These are phyloP conservation scores for Bufotes viridis DNA, from an alignment of 2,797 vertebrate genomes.

Conservation along the genomic window DNA sequence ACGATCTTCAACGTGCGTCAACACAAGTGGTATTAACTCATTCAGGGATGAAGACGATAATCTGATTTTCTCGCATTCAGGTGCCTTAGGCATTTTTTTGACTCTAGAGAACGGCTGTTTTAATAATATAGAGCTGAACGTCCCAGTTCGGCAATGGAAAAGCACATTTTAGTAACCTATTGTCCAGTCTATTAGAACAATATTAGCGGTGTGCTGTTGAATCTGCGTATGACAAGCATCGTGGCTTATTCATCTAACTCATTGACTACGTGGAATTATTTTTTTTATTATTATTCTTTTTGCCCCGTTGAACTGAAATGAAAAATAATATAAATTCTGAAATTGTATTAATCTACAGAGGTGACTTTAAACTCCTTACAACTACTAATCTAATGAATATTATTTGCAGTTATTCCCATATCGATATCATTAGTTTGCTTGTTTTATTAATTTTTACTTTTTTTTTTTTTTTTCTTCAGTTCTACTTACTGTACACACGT, in stretches of 20 bases:
- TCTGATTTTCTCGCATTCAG: constrained; percentile 57
- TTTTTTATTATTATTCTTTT: not conserved
- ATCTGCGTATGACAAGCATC: constrained; percentile 34
- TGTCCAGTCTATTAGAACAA: constrained; percentile 51
- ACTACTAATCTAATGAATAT: constrained; percentile 8
- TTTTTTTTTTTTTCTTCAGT: not conserved
- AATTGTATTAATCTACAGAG: constrained; percentile 22
- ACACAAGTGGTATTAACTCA: constrained; percentile 60
- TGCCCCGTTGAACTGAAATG: not conserved
- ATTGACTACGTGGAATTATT: constrained; percentile 14
- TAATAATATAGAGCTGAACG: constrained; percentile 27
- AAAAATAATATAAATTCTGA: not conserved
- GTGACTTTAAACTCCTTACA: constrained; percentile 1
- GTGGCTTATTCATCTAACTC: constrained; percentile 37
- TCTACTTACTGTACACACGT: constrained; percentile 3
- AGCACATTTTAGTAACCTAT: constrained; percentile 55
- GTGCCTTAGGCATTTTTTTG: constrained; percentile 61
- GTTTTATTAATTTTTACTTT: not conserved
- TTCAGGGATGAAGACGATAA: constrained; percentile 62
- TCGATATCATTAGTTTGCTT: constrained; percentile 18
- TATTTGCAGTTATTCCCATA: constrained; percentile 24
- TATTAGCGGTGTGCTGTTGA: constrained; percentile 43
- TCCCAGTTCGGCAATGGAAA: constrained; percentile 34
- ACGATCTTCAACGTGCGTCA: constrained; percentile 37
- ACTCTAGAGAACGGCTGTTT: constrained; percentile 57